Conservation (phyloP, 2,113 vertebrate species). For the Hymenochirus boettgeri region DNA sequence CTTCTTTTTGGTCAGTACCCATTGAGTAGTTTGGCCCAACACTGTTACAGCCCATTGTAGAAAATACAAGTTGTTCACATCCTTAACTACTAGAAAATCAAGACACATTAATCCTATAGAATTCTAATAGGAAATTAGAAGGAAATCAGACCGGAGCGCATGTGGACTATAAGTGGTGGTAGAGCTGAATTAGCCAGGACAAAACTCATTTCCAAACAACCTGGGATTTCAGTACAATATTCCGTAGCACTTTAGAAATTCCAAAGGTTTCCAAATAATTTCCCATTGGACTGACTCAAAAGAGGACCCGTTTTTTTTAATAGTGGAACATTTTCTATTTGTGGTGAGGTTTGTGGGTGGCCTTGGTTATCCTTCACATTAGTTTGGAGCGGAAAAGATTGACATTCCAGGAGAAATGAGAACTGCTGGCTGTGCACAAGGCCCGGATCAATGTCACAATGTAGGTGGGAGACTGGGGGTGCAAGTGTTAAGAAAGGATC, state of each 20-base stretch:
- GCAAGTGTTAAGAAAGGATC: no score
- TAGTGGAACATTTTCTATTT: constrained; percentile 25
- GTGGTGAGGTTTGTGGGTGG: constrained; percentile 15
- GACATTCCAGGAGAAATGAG: no score
- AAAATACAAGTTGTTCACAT: neutral
- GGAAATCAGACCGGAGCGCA: neutral
- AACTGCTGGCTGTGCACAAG: no score
- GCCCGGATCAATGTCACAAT: no score
- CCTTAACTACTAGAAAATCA: constrained; percentile 6
- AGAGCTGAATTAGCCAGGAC: neutral
- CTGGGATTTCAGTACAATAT: no score
- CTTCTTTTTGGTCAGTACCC: neutral
- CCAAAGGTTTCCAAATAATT: constrained; percentile 30
- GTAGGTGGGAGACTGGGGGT: no score
- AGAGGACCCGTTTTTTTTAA: constrained; percentile 20
- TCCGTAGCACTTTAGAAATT: neutral
- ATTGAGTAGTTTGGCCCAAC: no score
- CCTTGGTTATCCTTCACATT: no score
- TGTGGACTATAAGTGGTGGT: neutral
- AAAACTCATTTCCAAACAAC: constrained; percentile 1
- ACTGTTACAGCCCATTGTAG: constrained; percentile 3
- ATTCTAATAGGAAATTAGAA: constrained; percentile 28
- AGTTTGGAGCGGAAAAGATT: no score
- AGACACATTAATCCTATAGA: constrained; percentile 20
- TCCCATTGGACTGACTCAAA: constrained; percentile 19